A percentile compares a stretch with the other conserved stretches of the same genome.
These are phyloP conservation scores for Rallus limicola DNA, from an alignment of 2,113 vertebrate species.

Conservation along the genomic window DNA sequence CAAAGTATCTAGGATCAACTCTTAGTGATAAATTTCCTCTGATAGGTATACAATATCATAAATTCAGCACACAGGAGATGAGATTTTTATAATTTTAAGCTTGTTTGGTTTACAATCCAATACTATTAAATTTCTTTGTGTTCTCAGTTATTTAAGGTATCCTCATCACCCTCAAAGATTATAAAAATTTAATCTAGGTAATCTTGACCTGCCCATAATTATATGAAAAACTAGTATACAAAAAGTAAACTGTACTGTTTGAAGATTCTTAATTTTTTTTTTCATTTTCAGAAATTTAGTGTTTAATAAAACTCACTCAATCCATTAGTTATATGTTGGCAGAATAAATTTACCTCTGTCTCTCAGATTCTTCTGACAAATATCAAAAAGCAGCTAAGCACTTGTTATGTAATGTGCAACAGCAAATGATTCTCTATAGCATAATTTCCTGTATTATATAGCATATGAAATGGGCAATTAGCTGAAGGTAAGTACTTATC, in stretches of 20 bases:
- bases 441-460: neutral
- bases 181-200: neutral
- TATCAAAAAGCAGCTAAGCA: neutral
- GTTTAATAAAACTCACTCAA: neutral
- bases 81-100: neutral
- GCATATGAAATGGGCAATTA: neutral
- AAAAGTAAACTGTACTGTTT: neutral
- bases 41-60: neutral
- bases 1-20: neutral
- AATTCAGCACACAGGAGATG: neutral
- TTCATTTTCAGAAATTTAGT: neutral
- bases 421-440: neutral
- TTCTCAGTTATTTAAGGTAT: neutral
- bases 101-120: neutral
- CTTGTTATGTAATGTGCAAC: neutral
- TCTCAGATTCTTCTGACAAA: neutral
- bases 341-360: neutral
- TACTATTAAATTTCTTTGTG: neutral
- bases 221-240: neutral
- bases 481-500: neutral
- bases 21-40: neutral
- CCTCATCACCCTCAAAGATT: neutral
- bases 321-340: neutral
- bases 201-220: neutral
- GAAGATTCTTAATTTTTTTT: neutral